Conservation (phyloP, 2,888 invertebrate genomes). For the Trichogramma dendrolimi region DNA sequence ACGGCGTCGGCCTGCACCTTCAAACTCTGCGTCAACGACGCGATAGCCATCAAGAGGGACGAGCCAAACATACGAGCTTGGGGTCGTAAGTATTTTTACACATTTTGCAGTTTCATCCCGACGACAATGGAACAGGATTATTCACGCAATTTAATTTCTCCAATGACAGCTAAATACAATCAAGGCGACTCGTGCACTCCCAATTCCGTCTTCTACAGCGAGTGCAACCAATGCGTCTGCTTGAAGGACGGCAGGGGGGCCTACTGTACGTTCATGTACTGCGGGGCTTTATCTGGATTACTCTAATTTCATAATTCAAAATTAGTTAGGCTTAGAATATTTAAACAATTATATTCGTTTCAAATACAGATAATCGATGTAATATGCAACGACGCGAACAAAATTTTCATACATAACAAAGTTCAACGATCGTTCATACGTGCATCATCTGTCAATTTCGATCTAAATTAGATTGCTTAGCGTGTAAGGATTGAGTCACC, state of each 20-base stretch:
- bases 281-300: slow-evolving; percentile 4
- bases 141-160: no score
- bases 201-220: slow-evolving; percentile 46
- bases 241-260: slow-evolving; percentile 53
- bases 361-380: no score
- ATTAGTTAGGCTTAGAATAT: not conserved
- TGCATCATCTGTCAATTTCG: no score
- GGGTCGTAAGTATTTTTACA: not conserved
- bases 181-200: not conserved
- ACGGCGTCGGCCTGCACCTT: not conserved
- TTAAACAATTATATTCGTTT: not conserved
- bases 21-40: not conserved
- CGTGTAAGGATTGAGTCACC: no score
- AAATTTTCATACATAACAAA: no score
- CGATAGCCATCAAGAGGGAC: not conserved
- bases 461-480: no score
- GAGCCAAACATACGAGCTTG: not conserved
- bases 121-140: no score
- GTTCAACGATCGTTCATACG: no score
- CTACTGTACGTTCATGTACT: slow-evolving; percentile 51
- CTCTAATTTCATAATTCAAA: not conserved
- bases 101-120: no score
- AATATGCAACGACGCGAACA: no score
- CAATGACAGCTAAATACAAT: not conserved
- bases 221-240: slow-evolving; percentile 57